Evolutionary conservation across 2,797 vertebrate genomes (phyloP).

Genomic region (Pipistrellus kuhlii): DNA sequence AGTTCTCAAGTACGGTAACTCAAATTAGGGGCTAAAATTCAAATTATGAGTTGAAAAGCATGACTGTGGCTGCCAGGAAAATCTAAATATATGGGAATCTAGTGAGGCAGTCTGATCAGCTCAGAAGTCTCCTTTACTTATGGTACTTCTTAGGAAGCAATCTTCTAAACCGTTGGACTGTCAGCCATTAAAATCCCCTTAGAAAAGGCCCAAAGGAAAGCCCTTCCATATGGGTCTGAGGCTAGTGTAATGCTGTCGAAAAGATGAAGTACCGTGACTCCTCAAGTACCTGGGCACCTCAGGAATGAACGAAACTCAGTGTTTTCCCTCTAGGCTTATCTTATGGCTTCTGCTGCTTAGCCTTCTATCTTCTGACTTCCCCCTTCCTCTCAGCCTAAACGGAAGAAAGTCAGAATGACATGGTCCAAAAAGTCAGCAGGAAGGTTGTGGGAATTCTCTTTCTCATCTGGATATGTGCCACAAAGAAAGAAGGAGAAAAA

Average conservation of each 20-base stretch:
- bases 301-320: background rate
- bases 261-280: background rate
- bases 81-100: background rate
- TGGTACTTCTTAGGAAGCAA: background rate
- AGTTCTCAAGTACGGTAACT: background rate
- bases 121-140: background rate
- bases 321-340: background rate
- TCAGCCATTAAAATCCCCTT: background rate
- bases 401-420: background rate
- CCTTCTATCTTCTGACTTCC: background rate
- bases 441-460: background rate
- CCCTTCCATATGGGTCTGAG: background rate
- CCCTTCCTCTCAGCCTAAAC: background rate
- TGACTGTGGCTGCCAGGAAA: background rate
- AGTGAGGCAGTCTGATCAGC: background rate
- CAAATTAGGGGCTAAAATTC: background rate
- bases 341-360: background rate
- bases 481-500: slow-evolving; percentile 16
- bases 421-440: background rate
- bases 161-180: background rate
- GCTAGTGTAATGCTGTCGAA: background rate
- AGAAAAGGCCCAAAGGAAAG: background rate
- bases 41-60: background rate
- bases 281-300: background rate
- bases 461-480: background rate